Base-by-base conservation (phyloP, 2,797 vertebrate genomes). In the Sebastes baramenuke region DNA sequence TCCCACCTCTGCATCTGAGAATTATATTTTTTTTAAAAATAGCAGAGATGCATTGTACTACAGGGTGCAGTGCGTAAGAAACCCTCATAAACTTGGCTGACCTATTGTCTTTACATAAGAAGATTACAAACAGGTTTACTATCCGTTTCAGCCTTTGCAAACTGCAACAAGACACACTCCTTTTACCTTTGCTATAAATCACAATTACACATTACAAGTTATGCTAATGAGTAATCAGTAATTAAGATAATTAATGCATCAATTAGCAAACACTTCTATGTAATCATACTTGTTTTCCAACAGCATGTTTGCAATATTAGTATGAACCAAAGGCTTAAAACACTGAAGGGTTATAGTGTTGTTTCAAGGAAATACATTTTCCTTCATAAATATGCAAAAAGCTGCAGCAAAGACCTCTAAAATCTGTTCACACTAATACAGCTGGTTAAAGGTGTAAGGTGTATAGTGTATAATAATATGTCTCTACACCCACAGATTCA, bases 1-100 rank as follows among this genome's bases (percentile, higher is more conserved):
- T 87, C 64, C 11, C 54, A 70, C 67, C 42, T 68, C 59, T 77
- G 62, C 72, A 67, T 60, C 25, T 68, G 8, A 62, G 5, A 46
- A 55, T 59, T 14, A 14, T 38, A 46, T 38, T 1, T 36, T 36
- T 36, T 36, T 36, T 2, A 1, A 46, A 73, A 73, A 71, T 10
- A 67, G 24, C 0, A 16, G 11, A 18, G 18, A 79, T 72, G 46
- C 3, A n/a, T 64, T 29, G 16, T 20, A 61, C 22, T 29, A 25
- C 60, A 52, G 38, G 22, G 22, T 12, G 8, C 52, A 36, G n/a
- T 42, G 14, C 25, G 60, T 52, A n/a, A 24, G 2, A 9, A 77
- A 46, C 30, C 36, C 22, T n/a, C 3, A n/a, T 16, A 79, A 24
- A 59, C 18, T 55, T 52, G 16, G 9, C 32, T 67, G 49, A 70